Evolutionary conservation across 2,888 invertebrate species (phyloP).

Genomic region (Rugalucina vietnamica): DNA sequence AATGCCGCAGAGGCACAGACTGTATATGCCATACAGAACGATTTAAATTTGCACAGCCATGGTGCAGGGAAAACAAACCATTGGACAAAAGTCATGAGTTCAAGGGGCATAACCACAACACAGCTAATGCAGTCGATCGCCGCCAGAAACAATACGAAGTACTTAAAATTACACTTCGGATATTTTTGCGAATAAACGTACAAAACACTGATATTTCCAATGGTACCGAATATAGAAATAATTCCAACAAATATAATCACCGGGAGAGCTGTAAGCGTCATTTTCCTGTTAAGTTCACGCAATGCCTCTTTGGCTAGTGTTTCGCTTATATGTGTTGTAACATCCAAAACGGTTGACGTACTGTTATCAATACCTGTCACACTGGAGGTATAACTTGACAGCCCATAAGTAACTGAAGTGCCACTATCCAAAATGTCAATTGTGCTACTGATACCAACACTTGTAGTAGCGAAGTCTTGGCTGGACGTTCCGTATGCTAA

Average conservation of each 20-base stretch:
- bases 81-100: slow-evolving; percentile 49
- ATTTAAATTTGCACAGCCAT: slow-evolving; percentile 55
- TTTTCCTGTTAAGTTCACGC: slow-evolving; percentile 9
- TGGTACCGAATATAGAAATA: slow-evolving; percentile 40
- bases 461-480: no score
- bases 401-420: no score
- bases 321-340: not conserved
- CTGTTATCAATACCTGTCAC: not conserved
- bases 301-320: not conserved
- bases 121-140: slow-evolving; percentile 52
- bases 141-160: slow-evolving; percentile 56
- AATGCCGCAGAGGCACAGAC: slow-evolving; percentile 45
- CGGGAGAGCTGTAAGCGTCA: slow-evolving; percentile 19
- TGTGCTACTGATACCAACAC: no score
- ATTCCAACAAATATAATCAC: slow-evolving; percentile 40
- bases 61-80: slow-evolving; percentile 52
- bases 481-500: no score
- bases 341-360: not conserved
- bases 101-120: slow-evolving; percentile 53
- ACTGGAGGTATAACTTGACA: no score
- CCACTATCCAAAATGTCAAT: no score
- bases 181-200: slow-evolving; percentile 53
- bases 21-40: slow-evolving; percentile 51
- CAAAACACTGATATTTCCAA: slow-evolving; percentile 52
- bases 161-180: slow-evolving; percentile 59